These are phyloP conservation scores for Cecropterus lyciades DNA, from an alignment of 1,140 invertebrate species.

Conservation along the genomic window DNA sequence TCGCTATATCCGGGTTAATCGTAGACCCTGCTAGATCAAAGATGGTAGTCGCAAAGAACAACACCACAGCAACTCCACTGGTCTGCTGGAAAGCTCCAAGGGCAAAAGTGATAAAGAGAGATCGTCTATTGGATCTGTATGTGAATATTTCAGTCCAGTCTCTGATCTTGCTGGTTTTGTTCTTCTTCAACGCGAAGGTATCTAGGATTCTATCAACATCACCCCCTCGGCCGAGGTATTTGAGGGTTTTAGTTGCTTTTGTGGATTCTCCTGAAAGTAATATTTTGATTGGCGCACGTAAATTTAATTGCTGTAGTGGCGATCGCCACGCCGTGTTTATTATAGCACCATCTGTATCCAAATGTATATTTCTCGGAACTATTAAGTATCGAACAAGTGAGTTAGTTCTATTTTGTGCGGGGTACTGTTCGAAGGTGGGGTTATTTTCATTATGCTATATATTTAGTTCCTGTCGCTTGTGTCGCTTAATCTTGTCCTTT, in stretches of 20 bases:
- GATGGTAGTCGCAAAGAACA: constrained; percentile 64
- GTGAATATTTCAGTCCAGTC: constrained; percentile 61
- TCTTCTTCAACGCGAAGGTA: constrained; percentile 42
- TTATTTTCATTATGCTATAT: no score
- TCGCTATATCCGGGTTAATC: constrained; percentile 53
- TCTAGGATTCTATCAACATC: constrained; percentile 54
- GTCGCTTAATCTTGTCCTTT: no score
- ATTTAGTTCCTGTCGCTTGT: no score
- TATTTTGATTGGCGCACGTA: no score
- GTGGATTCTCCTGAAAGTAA: constrained; percentile 47
- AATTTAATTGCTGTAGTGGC: no score
- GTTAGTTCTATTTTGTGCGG: no score
- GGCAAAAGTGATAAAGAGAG: constrained; percentile 56
- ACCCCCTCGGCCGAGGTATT: constrained; percentile 47
- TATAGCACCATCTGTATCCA: no score
- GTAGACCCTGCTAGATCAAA: constrained; percentile 58
- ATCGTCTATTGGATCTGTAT: constrained; percentile 57
- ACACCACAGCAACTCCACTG: constrained; percentile 57
- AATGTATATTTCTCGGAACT: no score
- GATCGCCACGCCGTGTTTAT: no score
- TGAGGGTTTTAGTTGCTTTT: constrained; percentile 50
- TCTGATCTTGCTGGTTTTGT: constrained; percentile 40
- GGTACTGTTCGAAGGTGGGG: no score
- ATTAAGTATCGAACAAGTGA: no score
- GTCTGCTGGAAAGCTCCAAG: constrained; percentile 56